A percentile compares a stretch with the other conserved stretches of the same genome.
These are phyloP conservation scores for Philypnodon macrostomus DNA, from an alignment of 2,797 vertebrate species.

Conservation along the genomic window DNA sequence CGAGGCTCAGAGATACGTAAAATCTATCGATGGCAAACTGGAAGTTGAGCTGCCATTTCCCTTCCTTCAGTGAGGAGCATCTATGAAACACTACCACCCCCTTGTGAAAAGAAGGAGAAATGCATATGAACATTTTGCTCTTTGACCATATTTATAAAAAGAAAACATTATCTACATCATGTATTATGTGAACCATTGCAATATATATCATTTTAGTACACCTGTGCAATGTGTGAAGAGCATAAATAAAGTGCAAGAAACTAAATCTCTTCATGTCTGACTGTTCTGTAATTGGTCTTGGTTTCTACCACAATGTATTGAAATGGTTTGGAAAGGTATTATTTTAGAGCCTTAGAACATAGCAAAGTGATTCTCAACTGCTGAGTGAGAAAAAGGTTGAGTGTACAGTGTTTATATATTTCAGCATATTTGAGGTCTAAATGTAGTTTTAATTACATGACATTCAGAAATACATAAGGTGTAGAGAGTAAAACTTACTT, in stretches of 20 bases:
- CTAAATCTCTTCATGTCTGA: conserved; percentile 14
- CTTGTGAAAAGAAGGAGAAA: conserved; percentile 31
- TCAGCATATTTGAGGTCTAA: background rate
- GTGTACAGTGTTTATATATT: background rate
- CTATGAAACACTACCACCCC: conserved; percentile 60
- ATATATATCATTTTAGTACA: conserved; percentile 39
- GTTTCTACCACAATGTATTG: background rate
- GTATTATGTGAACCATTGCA: conserved; percentile 45
- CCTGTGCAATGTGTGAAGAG: conserved; percentile 31
- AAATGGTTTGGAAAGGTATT: background rate
- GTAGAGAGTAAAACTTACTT: too few relatives aligned
- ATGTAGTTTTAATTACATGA: too few relatives aligned
- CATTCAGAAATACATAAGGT: too few relatives aligned
- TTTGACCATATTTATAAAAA: conserved; percentile 59
- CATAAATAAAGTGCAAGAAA: conserved; percentile 58
- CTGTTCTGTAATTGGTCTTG: conserved; percentile 9
- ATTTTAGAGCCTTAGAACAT: too few relatives aligned
- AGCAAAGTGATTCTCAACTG: too few relatives aligned
- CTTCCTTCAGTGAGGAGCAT: conserved; percentile 63
- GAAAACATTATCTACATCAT: conserved; percentile 63
- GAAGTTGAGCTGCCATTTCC: conserved; percentile 78
- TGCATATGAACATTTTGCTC: conserved; percentile 44
- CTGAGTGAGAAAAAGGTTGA: too few relatives aligned
- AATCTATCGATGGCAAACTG: conserved; percentile 74
- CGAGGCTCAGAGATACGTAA: conserved; percentile 62